Evolutionary conservation across 2,888 invertebrate species (phyloP), one percentile per base, ranked within the genome.

Genomic region (Drosophila cracens): DNA sequence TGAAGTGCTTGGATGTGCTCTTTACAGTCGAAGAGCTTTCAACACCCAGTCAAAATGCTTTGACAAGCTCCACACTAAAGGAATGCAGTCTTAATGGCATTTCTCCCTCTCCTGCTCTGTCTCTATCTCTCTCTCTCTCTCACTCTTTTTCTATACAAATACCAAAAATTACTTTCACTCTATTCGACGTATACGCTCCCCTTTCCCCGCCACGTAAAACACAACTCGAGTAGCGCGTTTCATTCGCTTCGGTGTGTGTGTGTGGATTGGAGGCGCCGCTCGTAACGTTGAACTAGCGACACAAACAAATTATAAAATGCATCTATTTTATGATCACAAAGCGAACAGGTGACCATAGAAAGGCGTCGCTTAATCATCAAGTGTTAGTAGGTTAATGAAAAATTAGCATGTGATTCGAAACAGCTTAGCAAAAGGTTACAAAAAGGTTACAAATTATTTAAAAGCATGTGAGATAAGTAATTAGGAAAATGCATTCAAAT

Each of bases 131-230:
- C 21, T 18, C 54, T 21, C 25, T 18, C 52, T 21, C 18, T 16
- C 16, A 40, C 11, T 31, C 25, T 36, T 11, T 27, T 21, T 70
- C 38, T 76, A 84, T 84, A 77, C 78, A 87, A 85, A 85, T 83
- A 88, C 82, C 74, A 73, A 76, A 83, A 82, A 81, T 82, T 87
- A 89, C 85, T 86, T 86, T 86, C 85, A 89, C 85, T 85, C 71
- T 53, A 49, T 48, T 52, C 48, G 18, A 61, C 34, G 29, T 38
- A 36, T 69, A 54, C 49, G 48, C 59, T 62, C 73, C 68, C 63
- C 66, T 66, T 53, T 25, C 67, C 36, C 7, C 11, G 0, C 1
- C 8, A 29, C 8, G 6, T 31, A 52, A 77, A 64, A 70, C 53
- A 54, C 49, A 82, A 66, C 33, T 64, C 71, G 74, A 82, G 85